Base-by-base conservation (phyloP, 1,140 invertebrate species). In the Ceratina calcarata region DNA sequence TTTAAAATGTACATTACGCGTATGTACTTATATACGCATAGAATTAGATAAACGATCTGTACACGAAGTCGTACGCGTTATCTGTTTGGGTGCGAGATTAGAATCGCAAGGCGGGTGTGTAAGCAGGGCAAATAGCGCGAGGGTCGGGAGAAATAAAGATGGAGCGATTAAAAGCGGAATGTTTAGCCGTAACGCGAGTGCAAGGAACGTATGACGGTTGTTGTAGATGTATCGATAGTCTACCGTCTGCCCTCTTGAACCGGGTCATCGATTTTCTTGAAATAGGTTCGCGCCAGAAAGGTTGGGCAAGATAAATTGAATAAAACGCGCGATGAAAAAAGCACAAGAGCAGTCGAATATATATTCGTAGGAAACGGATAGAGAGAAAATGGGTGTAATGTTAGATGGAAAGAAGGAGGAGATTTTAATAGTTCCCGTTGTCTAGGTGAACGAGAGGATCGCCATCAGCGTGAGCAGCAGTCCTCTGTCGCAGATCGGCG, bases 371-470 rank as follows among this genome's bases (percentile, higher is more conserved):
- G 16, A 10, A 27, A 27, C 10, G 10, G 61, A 20, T 16, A n/a
- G 24, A 15, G 4, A n/a, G 13, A 3, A n/a, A n/a, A 6, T 3
- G 7, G 10, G 13, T 4, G 51, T 13, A 55, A 32, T 6, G 20
- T 72, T 22, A 53, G n/a, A 10, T 45, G 1, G 18, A 72, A 18
- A 67, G 16, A 15, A 45, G 24, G 45, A 6, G 71, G 16, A 66
- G 4, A 73, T 79, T 81, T 71, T 82, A 4, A 83, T 45, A 45
- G 37, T 6, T 45, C 37, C 0, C 37, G 10, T 45, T 45, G 10
- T 88, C 72, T 83, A 93, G 92, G 90, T 93, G 65, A 93, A 93
- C 79, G 92, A 93, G 80, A 91, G 92, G 74, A 91, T 93, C 58
- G 90, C 91, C 8, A 93, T 93, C 80, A 93, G 91, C 76, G 90